Evolutionary conservation across 2,888 invertebrate genomes (phyloP), one percentile per base, ranked within the genome.

Genomic region (Acanthosepion lycidas): DNA sequence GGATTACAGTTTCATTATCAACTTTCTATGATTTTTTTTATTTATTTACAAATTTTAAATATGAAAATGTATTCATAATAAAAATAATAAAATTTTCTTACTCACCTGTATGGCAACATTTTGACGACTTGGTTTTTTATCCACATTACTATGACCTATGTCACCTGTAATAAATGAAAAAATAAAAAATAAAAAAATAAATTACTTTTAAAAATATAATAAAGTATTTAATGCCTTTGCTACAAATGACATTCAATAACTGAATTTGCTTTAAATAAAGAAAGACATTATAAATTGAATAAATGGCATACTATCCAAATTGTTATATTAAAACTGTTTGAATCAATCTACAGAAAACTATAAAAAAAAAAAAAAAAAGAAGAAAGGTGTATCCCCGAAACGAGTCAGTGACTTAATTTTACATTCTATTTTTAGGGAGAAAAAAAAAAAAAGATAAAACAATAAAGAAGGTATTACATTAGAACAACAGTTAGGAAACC

Each of bases 101-200:
- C 92, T 94, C 95, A 96, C 97, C 97, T 97, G 97, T 98, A 99
- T 98, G 0, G 98, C 98, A 93, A 98, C 98, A 97, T 98, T 99
- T 96, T 98, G 98, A 95, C 98, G 98, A 5, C 98, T 97, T 95
- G 98, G 98, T 95, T 97, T 97, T 94, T 96, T 96, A 93, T 97
- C 97, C 55, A 94, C 64, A 94, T 93, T 93, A 28, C 96, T 95
- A 28, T 92, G 91, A 26, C 94, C 91, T 48, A 48, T 95, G n/a
- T 95, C 95, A 12, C 94, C 64, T n/a, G 51, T 95, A 95, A 93
- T 53, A 94, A 91, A 23, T 94, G 15, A 48, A 94, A 20, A 94
- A 51, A 93, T 20, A 33, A 20, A 94, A n/a, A n/a, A n/a, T n/a
- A n/a, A n/a, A 33, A 23, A 48, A 64, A 23, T 20, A 93, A 51